Base-by-base conservation (phyloP, 2,797 vertebrate species). In the Taeniopygia guttata region DNA sequence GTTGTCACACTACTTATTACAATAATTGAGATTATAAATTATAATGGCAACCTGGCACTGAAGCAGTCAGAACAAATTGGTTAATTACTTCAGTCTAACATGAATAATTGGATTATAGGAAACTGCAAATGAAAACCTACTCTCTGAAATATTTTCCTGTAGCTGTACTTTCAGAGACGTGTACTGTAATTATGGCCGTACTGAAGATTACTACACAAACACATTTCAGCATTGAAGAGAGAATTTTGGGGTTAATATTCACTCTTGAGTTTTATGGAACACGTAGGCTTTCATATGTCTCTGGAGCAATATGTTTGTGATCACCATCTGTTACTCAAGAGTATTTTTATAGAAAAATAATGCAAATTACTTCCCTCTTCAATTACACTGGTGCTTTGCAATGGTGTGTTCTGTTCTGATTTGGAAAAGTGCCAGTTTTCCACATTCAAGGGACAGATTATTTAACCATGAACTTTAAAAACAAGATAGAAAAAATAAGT, bases 251-350 rank as follows among this genome's bases (percentile, higher is more conserved):
- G 94, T 97, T 97, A 97, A 98, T 96, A 96, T 91, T 96, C 92
- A 84, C 87, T 96, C 92, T 92, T 87, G 75, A 89, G 59, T 94
- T 96, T 97, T 95, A 94, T 93, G 88, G 96, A 97, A 96, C 92
- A 95, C 87, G 91, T 29, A 97, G 95, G 74, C 94, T 96, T 96
- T 96, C 96, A 95, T 96, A 96, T 95, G 93, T 95, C 92, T 97
- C 94, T 67, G 64, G 64, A 97, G 96, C 94, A 97, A 89, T 96
- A 97, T 79, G 95, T 96, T 97, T 97, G 96, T 10, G 58, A 95
- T 96, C 11, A 9, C 97, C 97, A 97, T 97, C 97, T 98, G 97
- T 95, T 97, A 95, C 91, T 96, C 94, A 83, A 93, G 79, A 79
- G 84, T 64, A 78, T 80, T 97, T 98, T 96, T 94, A 93, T 81